phyloP scores from a whole-genome alignment of 2,888 invertebrate species.

The Seira sanloemensis region DNA sequence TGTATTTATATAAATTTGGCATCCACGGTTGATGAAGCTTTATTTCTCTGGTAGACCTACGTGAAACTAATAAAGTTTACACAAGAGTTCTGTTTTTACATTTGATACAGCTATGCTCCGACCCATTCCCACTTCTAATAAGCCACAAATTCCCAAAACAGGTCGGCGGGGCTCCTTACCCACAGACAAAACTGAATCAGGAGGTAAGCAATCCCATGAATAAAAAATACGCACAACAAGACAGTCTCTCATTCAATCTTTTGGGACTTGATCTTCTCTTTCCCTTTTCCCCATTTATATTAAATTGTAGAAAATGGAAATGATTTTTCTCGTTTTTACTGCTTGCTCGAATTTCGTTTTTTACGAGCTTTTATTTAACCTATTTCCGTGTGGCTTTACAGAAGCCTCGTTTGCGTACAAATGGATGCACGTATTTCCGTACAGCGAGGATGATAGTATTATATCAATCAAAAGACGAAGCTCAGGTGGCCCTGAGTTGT shows the following conservation, averaged over 20 bases:
- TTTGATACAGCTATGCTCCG: conserved; percentile 63
- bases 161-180: conserved; percentile 72
- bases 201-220: conserved; percentile 36
- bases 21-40: not conserved
- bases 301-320: not conserved
- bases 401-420: conserved; percentile 71
- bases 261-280: not conserved
- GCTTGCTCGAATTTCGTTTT: not conserved
- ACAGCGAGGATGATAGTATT: conserved; percentile 70
- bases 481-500: conserved; percentile 72
- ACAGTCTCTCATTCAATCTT: not conserved
- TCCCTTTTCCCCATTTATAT: not conserved
- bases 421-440: conserved; percentile 72
- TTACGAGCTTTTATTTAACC: not conserved
- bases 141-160: conserved; percentile 65
- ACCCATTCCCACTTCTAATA: conserved; percentile 65
- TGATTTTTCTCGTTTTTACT: not conserved
- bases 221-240: not conserved
- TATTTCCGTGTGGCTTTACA: conserved; percentile 27
- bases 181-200: conserved; percentile 58
- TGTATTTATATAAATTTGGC: conserved; percentile 23
- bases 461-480: conserved; percentile 71
- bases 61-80: conserved; percentile 1
- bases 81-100: not conserved
- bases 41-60: not conserved